These are phyloP conservation scores for Aphelinus atriplicis DNA, from an alignment of 1,140 invertebrate genomes.

Conservation along the genomic window DNA sequence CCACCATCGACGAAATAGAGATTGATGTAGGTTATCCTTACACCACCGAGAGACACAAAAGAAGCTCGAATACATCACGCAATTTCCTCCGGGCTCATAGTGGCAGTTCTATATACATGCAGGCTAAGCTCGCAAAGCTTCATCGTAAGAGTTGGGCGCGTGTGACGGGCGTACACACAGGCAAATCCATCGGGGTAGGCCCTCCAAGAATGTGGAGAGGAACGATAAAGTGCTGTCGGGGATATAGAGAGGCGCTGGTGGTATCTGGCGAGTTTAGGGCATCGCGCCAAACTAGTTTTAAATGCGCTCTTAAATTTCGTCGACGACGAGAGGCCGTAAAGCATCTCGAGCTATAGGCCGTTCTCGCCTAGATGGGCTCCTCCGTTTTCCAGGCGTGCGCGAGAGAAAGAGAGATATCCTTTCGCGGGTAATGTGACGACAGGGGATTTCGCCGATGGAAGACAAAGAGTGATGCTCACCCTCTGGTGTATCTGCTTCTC, in stretches of 20 bases:
- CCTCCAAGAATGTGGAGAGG: slow-evolving; percentile 61
- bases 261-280: slow-evolving; percentile 62
- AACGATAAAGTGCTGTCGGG: slow-evolving; percentile 64
- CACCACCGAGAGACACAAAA: not conserved
- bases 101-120: not conserved
- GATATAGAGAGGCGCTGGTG: slow-evolving; percentile 43
- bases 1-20: too few species aligned
- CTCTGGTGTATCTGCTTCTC: too few species aligned
- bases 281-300: slow-evolving; percentile 67
- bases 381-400: too few species aligned
- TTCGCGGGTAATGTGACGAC: slow-evolving; percentile 9
- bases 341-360: slow-evolving; percentile 53
- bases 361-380: too few species aligned
- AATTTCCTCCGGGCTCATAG: not conserved
- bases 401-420: not conserved
- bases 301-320: slow-evolving; percentile 66
- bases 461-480: not conserved
- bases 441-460: slow-evolving; percentile 1
- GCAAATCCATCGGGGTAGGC: slow-evolving; percentile 61
- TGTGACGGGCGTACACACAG: slow-evolving; percentile 44
- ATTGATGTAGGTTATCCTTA: too few species aligned
- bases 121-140: too few species aligned
- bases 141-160: too few species aligned
- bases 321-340: slow-evolving; percentile 63
- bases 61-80: not conserved